Base-by-base conservation (phyloP, 2,113 vertebrate genomes). In the Myotis lucifugus region DNA sequence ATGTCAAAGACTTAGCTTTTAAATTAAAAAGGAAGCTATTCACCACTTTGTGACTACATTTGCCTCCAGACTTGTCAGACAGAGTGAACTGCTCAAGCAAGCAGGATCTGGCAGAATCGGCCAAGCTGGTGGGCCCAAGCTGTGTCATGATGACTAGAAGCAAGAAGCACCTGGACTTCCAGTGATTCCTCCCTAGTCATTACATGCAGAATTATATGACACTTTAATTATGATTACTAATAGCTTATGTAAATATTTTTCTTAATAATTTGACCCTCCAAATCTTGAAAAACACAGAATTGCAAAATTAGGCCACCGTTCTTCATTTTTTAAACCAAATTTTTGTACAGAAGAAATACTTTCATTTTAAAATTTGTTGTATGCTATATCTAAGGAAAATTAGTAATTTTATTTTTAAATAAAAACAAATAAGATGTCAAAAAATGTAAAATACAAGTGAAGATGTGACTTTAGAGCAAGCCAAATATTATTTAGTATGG, bases 21-120 rank as follows among this genome's bases (percentile, higher is more conserved):
- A 56, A 56, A 56, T 56, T 56, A 56, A 56, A 56, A 56, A 56
- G 54, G 19, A 56, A 56, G 54, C 19, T 56, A 56, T 18, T 56
- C 54, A 56, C 52, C 54, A 56, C 48, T 50, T 97, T 99, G 99
- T 98, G 99, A 97, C 98, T 99, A 94, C 99, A 99, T 98, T 99
- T 99, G 99, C 99, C 99, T 99, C 99, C 99, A 99, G 99, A 99
- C 99, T 98, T 99, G 98, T 99, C 99, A 99, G 99, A 99, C 98
- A 99, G 99, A 86, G 99, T 99, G 99, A 99, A 99, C 98, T 99
- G 99, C 97, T 98, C 99, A 93, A 99, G 99, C 99, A 99, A 99
- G 99, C 99, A 98, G 98, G 99, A 99, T 93, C 98, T 99, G 98
- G 99, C 99, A 98, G 99, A 97, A 98, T 98, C 98, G 76, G 52